A percentile compares a stretch with the other conserved stretches of the same genome.
Evolutionary conservation across 2,888 invertebrate species (phyloP).

Genomic region (Aromia moschata): DNA sequence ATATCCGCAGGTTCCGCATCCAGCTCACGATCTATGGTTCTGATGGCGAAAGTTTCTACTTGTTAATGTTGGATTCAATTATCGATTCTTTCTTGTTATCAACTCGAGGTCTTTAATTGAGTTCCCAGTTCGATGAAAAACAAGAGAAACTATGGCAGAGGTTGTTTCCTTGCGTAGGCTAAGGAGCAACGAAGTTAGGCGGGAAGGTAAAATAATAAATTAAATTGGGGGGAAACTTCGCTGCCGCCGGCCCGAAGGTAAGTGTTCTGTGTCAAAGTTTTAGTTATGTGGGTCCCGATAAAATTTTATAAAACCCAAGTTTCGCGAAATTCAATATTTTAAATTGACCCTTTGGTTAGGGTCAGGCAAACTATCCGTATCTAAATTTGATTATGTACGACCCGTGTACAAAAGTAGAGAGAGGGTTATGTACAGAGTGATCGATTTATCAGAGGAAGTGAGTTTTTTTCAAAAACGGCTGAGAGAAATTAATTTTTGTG

Average conservation of each 20-base stretch:
- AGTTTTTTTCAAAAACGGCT: too few species aligned
- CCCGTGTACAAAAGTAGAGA: too few species aligned
- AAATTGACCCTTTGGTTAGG: too few species aligned
- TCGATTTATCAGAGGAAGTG: too few species aligned
- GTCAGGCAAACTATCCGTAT: too few species aligned
- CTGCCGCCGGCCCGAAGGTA: background rate
- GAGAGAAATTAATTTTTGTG: too few species aligned
- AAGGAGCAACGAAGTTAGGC: background rate
- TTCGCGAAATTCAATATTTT: too few species aligned
- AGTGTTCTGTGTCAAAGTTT: background rate
- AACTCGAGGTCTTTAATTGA: conserved; percentile 16
- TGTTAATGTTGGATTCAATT: conserved; percentile 22
- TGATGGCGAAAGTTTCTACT: conserved; percentile 14
- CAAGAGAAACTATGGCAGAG: background rate
- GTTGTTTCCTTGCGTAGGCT: background rate
- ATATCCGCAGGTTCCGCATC: conserved; percentile 8
- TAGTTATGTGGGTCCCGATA: background rate
- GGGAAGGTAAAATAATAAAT: background rate
- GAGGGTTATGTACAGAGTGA: too few species aligned
- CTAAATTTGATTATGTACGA: too few species aligned
- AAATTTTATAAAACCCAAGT: background rate
- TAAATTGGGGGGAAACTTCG: background rate
- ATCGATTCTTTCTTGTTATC: conserved; percentile 21
- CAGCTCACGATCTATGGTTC: conserved; percentile 16
- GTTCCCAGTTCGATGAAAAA: background rate